Conservation (phyloP, 2,797 vertebrate species). For the Hapalemur alaotrensis region DNA sequence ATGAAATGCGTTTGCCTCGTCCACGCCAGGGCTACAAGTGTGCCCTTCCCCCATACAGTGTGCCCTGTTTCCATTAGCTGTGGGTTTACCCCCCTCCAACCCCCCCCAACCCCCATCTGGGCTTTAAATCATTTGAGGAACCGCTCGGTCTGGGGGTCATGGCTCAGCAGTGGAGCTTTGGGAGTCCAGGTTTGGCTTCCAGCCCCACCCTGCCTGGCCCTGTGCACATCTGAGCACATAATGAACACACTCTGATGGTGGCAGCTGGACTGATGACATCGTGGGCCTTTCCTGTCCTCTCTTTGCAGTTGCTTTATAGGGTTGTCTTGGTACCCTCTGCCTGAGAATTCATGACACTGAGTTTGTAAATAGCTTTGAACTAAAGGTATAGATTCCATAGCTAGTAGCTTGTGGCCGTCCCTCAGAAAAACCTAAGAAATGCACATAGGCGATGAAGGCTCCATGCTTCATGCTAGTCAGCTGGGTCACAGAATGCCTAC, state of each 20-base stretch:
- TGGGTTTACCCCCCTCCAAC: too few relatives aligned
- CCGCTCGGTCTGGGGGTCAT: accelerated
- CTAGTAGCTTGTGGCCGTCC: not conserved
- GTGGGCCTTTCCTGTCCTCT: not conserved
- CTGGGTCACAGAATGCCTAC: not conserved
- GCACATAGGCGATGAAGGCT: not conserved
- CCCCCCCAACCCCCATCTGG: not conserved
- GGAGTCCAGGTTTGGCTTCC: not conserved
- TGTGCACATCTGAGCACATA: constrained; percentile 27
- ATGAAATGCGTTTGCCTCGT: too few relatives aligned
- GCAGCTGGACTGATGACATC: not conserved
- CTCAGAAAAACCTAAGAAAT: not conserved
- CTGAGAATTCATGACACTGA: constrained; percentile 41
- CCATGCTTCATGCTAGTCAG: not conserved
- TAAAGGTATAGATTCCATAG: not conserved
- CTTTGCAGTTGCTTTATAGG: not conserved
- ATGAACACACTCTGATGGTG: not conserved
- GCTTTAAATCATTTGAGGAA: not conserved
- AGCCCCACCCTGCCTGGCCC: not conserved
- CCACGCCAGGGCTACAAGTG: too few relatives aligned
- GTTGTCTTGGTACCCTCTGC: constrained; percentile 13
- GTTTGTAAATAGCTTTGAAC: constrained; percentile 54
- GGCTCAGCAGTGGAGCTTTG: not conserved
- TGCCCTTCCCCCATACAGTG: too few relatives aligned
- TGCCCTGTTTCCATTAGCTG: too few relatives aligned